phyloP scores from a whole-genome alignment of 2,888 invertebrate genomes.

The Vannuccia rotundouncinata region DNA sequence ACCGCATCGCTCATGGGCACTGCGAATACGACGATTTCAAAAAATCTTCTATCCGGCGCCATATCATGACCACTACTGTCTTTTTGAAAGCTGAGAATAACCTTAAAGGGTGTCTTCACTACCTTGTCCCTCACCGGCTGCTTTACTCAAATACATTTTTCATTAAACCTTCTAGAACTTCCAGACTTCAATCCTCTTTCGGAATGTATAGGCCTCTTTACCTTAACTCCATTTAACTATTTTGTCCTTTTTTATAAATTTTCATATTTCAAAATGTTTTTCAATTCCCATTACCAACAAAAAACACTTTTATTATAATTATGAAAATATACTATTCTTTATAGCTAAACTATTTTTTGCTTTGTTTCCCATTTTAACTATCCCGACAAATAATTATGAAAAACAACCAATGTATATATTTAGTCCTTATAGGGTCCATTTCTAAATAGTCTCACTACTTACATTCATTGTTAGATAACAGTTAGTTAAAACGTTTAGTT shows the following conservation, averaged over 20 bases:
- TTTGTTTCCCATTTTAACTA: too few species aligned
- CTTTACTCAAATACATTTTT: constrained; percentile 2
- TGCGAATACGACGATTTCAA: background rate
- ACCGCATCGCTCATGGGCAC: constrained; percentile 18
- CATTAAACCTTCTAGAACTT: constrained; percentile 11
- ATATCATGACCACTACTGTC: background rate
- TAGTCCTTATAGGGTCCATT: too few species aligned
- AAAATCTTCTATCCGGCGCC: background rate
- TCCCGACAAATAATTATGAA: too few species aligned
- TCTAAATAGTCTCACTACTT: too few species aligned
- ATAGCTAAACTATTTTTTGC: too few species aligned
- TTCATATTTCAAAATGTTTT: too few species aligned
- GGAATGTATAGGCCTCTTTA: background rate
- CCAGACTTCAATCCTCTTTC: background rate
- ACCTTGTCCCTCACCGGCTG: constrained; percentile 6
- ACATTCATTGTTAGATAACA: too few species aligned
- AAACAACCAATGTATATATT: too few species aligned
- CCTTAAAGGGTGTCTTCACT: constrained; percentile 1
- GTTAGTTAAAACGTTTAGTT: too few species aligned
- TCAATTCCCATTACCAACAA: too few species aligned
- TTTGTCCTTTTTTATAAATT: constrained; percentile 28
- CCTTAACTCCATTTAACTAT: background rate
- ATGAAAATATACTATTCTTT: too few species aligned
- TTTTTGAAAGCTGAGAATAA: background rate
- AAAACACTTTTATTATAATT: too few species aligned